Evolutionary conservation across 2,113 vertebrate genomes (phyloP).

Genomic region (Emydocephalus ijimae): DNA sequence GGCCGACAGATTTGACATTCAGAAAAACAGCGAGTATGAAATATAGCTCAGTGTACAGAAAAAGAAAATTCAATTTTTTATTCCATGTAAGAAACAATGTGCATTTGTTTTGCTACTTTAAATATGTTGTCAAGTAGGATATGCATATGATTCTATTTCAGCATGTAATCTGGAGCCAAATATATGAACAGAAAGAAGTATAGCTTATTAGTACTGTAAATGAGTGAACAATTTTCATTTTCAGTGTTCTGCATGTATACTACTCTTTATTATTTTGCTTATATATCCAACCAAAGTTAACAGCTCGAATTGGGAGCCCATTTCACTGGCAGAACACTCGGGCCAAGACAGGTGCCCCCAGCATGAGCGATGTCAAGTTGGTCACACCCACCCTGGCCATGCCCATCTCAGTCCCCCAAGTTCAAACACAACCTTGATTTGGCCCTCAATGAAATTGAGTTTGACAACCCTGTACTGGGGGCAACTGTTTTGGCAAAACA

Average conservation of each 20-base stretch:
- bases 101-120: slow-evolving; percentile 8
- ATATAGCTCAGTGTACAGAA: slow-evolving; percentile 1
- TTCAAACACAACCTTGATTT: no score
- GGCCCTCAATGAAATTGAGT: no score
- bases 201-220: background rate
- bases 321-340: no score
- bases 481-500: background rate
- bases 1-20: slow-evolving; percentile 51
- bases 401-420: no score
- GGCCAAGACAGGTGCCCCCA: no score
- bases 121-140: background rate
- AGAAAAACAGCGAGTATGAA: slow-evolving; percentile 25
- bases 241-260: background rate
- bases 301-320: background rate
- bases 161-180: background rate
- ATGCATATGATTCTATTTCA: background rate
- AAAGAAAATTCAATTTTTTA: slow-evolving; percentile 17
- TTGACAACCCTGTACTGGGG: background rate
- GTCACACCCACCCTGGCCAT: no score
- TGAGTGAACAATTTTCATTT: slow-evolving; percentile 11
- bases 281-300: background rate
- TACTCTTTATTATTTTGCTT: background rate
- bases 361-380: no score
- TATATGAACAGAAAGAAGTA: background rate
- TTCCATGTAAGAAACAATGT: slow-evolving; percentile 4